These are phyloP conservation scores for Promerops cafer DNA, from an alignment of 2,113 vertebrate species.

Conservation along the genomic window DNA sequence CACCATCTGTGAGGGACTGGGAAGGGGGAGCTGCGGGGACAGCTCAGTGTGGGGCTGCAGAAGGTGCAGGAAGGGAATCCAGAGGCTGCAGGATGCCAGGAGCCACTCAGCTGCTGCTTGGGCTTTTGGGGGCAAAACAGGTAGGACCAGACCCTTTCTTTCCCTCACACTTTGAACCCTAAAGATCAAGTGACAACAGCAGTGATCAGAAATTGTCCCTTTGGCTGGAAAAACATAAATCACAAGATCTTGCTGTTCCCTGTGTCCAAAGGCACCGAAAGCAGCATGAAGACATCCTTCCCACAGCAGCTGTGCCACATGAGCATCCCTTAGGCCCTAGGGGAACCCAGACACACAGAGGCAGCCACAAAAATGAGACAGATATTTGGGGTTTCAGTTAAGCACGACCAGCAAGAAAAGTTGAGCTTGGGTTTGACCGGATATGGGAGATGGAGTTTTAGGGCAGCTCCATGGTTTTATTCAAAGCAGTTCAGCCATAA, in stretches of 20 bases:
- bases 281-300: not conserved
- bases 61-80: not conserved
- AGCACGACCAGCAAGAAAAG: not conserved
- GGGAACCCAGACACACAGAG: not conserved
- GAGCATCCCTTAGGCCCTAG: not conserved
- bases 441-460: not conserved
- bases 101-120: not conserved
- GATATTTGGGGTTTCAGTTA: not conserved
- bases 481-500: not conserved
- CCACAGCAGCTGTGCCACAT: not conserved
- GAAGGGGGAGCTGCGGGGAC: not conserved
- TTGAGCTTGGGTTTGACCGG: not conserved
- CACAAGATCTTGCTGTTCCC: not conserved
- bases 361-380: not conserved
- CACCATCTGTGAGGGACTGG: not conserved
- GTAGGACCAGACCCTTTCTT: not conserved
- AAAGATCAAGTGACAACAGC: not conserved
- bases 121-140: not conserved
- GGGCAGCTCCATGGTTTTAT: not conserved
- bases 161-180: not conserved
- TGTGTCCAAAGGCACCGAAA: not conserved
- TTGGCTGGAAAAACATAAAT: not conserved
- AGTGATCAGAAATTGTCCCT: not conserved
- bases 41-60: not conserved
- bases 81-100: rapidly evolving